These are phyloP conservation scores for Tipula confusa DNA, from an alignment of 2,888 invertebrate species.

Conservation along the genomic window DNA sequence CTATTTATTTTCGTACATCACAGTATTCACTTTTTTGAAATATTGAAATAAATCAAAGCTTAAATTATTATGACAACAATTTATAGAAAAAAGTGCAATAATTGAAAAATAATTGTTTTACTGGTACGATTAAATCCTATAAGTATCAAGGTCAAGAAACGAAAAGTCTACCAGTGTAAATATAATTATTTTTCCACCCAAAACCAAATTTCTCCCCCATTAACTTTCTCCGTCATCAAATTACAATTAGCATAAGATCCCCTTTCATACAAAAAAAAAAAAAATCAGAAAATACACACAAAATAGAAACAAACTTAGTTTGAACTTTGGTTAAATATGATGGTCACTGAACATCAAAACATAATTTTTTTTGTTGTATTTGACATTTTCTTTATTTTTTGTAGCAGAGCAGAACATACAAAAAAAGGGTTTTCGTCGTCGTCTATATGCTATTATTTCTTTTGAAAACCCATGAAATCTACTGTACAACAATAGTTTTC, in stretches of 20 bases:
- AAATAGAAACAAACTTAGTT: background rate
- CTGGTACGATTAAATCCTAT: too few relatives aligned
- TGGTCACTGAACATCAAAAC: slow-evolving; percentile 25
- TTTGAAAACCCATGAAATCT: background rate
- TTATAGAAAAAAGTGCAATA: too few relatives aligned
- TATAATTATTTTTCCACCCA: background rate
- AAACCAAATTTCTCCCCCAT: background rate
- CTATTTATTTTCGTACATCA: too few relatives aligned
- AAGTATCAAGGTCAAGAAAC: too few relatives aligned
- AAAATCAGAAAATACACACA: background rate
- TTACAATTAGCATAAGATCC: background rate
- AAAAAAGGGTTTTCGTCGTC: background rate
- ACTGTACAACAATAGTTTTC: background rate
- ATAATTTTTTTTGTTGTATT: background rate
- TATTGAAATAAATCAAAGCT: too few relatives aligned
- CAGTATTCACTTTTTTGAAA: too few relatives aligned
- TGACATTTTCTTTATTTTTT: background rate
- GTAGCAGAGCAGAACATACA: background rate
- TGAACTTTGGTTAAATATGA: slow-evolving; percentile 9
- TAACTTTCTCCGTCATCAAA: background rate
- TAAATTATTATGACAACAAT: too few relatives aligned
- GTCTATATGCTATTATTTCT: background rate
- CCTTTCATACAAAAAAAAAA: background rate
- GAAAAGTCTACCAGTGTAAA: background rate
- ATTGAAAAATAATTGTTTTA: too few relatives aligned